Evolutionary conservation across 1,140 invertebrate genomes (phyloP).

Genomic region (Cotesia vestalis): DNA sequence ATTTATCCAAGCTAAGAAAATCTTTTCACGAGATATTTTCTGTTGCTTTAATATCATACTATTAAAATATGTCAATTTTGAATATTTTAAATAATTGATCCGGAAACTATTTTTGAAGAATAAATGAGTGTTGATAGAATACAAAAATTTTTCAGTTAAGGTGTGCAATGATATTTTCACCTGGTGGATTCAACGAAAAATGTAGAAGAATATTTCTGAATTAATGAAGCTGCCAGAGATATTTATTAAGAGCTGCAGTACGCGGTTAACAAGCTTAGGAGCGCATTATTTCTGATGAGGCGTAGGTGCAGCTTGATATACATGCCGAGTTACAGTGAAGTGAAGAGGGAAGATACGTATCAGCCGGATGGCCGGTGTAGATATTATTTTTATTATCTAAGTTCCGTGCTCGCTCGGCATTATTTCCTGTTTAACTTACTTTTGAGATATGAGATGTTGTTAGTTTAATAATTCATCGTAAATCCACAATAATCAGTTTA

Average conservation of each 20-base stretch:
- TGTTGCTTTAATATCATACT: too few species aligned
- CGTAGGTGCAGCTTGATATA: conserved; percentile 24
- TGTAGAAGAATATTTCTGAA: neutral
- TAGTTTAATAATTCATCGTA: neutral
- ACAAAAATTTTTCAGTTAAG: too few species aligned
- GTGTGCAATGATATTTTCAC: too few species aligned
- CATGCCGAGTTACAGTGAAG: neutral
- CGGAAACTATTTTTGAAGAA: too few species aligned
- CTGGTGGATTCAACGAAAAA: neutral
- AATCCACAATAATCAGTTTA: conserved; percentile 1
- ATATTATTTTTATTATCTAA: conserved; percentile 47
- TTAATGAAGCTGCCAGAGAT: conserved; percentile 5
- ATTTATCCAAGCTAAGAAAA: too few species aligned
- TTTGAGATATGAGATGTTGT: conserved; percentile 30
- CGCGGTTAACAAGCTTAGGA: neutral
- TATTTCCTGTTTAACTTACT: conserved; percentile 35
- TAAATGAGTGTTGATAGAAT: too few species aligned
- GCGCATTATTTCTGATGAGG: conserved; percentile 17
- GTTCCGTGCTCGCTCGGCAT: conserved; percentile 35
- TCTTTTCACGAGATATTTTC: too few species aligned
- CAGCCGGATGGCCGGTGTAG: conserved; percentile 50
- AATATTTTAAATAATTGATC: too few species aligned
- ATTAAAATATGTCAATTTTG: too few species aligned
- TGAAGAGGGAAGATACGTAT: conserved; percentile 40
- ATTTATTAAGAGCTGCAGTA: conserved; percentile 30